Percentiles rank a stretch among this genome's conserved stretches.
Evolutionary conservation across 2,797 vertebrate species (phyloP).

Genomic region (Danio aesculapii): DNA sequence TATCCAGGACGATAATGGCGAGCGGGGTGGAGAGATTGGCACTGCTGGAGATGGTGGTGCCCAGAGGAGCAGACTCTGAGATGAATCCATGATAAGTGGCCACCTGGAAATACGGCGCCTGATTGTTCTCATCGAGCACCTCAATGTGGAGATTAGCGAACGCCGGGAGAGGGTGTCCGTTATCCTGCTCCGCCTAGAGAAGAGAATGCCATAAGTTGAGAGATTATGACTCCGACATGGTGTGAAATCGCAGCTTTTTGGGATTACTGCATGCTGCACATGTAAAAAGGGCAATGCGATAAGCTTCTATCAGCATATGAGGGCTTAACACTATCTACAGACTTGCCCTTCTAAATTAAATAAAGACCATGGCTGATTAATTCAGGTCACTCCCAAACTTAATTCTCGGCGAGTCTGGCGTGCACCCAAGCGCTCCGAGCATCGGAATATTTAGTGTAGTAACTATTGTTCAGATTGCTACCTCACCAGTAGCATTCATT

Average conservation of each 20-base stretch:
- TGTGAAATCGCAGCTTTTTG: neutral
- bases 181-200: conserved; percentile 94
- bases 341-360: conserved; percentile 27
- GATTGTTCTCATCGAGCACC: conserved; percentile 96
- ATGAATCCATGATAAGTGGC: conserved; percentile 89
- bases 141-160: conserved; percentile 95
- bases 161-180: conserved; percentile 94
- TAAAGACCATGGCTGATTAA: conserved; percentile 41
- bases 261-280: neutral
- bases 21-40: conserved; percentile 84
- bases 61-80: conserved; percentile 90
- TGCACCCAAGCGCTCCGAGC: conserved; percentile 18
- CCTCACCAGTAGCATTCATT: neutral
- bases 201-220: conserved; percentile 27
- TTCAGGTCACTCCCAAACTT: conserved; percentile 37
- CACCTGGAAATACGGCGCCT: conserved; percentile 91
- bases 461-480: neutral
- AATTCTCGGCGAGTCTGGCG: conserved; percentile 3
- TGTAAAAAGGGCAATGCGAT: neutral
- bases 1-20: conserved; percentile 89
- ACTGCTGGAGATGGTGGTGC: conserved; percentile 85
- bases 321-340: conserved; percentile 20
- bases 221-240: neutral
- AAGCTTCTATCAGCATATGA: neutral
- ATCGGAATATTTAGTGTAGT: neutral